Base-by-base conservation (phyloP, 2,888 invertebrate species). In the Hemaris fuciformis region DNA sequence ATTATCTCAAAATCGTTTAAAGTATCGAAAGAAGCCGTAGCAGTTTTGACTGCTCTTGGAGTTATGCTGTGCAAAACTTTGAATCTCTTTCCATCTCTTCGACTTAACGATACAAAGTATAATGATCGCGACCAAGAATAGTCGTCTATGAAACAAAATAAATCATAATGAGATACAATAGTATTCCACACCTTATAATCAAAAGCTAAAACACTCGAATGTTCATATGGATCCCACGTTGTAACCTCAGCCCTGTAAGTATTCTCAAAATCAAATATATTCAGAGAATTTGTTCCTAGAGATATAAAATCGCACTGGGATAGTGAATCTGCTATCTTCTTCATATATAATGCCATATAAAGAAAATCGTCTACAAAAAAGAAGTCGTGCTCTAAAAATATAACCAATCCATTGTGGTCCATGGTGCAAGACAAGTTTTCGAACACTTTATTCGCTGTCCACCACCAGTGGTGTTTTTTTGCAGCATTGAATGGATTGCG, bases 401-500 rank as follows among this genome's bases (percentile, higher is more conserved):
- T 67, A 53, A 83, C 76, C 4, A 76, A 61, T 8, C 81, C 85
- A 20, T 71, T 69, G 43, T 83, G 76, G 18, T 74, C 64, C 23
- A 67, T 60, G 3, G 68, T 73, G 31, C 63, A 64, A 0, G 70
- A 65, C 41, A 85, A 57, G 60, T 71, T 73, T 64, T 84, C 85
- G 62, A 88, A 88, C 27, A 87, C 74, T 57, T 68, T 79, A 67
- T 87, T 87, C 3, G 82, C 76, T 8, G 87, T 85, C 88, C 88
- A 88, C 88, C 88, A 88, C 87, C 86, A 87, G 56, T 76, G 79
- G 64, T 84, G 85, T 67, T 88, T 88, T 23, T 58, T 74, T 71
- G 83, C 77, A 8, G 78, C 66, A 8, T 62, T 46, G 10, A 66
- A 15, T 15, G 85, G 81, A 13, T 83, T 68, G 57, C 85, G 77